Conservation (phyloP, 2,797 vertebrate genomes). For the Meda fulgida region DNA sequence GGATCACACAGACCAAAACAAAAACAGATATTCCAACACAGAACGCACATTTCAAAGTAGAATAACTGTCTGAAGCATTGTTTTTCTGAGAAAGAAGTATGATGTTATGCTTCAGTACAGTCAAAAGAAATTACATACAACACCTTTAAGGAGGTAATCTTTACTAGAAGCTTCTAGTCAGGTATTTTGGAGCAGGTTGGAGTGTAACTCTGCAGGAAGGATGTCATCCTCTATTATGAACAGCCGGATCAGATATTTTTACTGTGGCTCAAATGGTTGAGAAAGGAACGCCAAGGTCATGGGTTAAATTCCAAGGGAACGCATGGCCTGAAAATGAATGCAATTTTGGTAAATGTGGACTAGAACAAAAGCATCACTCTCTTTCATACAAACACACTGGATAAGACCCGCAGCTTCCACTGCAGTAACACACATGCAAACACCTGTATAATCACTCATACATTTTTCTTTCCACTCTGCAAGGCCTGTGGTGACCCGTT, state of each 20-base stretch:
- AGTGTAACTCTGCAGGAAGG: neutral
- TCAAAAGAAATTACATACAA: neutral
- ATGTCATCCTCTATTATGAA: neutral
- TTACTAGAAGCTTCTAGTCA: neutral
- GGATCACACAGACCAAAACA: neutral
- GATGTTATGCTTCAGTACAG: neutral
- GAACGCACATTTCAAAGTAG: neutral
- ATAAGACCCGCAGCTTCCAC: neutral
- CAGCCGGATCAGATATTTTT: neutral
- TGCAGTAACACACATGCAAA: slow-evolving; percentile 13
- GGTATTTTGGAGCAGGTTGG: neutral
- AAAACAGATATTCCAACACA: neutral
- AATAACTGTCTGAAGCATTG: neutral
- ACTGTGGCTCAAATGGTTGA: neutral
- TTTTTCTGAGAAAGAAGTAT: neutral
- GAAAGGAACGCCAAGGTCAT: neutral
- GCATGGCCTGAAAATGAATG: neutral
- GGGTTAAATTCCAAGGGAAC: neutral
- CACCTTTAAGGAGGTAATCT: neutral
- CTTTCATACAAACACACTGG: neutral
- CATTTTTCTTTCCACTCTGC: neutral
- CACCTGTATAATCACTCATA: slow-evolving; percentile 10
- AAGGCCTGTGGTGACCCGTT: neutral
- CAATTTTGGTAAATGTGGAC: neutral
- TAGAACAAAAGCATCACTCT: neutral